A percentile compares a stretch with the other conserved stretches of the same genome.
phyloP scores from a whole-genome alignment of 2,888 invertebrate species.

The Xanthorhoe designata region DNA sequence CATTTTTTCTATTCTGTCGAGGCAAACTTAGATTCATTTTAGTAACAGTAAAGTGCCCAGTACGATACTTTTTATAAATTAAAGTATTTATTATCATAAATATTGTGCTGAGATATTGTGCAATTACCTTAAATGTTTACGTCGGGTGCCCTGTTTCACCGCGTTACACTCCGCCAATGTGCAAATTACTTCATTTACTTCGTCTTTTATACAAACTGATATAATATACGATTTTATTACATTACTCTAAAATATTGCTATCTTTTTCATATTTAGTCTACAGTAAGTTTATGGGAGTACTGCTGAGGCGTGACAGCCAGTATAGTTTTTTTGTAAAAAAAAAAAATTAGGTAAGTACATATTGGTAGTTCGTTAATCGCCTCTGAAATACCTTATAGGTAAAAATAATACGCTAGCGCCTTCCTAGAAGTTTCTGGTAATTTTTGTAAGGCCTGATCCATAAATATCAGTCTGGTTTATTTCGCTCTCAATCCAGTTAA shows the following conservation, averaged over 20 bases:
- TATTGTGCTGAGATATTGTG: constrained; percentile 83
- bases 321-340: constrained; percentile 11
- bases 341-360: constrained; percentile 5
- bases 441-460: constrained; percentile 27
- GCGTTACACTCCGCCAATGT: constrained; percentile 73
- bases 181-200: constrained; percentile 76
- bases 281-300: constrained; percentile 71
- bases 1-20: constrained; percentile 74
- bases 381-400: constrained; percentile 22
- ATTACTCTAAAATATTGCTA: constrained; percentile 85
- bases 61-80: constrained; percentile 67
- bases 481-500: constrained; percentile 21
- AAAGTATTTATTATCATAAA: constrained; percentile 66
- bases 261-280: constrained; percentile 84
- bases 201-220: constrained; percentile 83
- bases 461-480: constrained; percentile 25
- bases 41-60: constrained; percentile 73
- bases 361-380: constrained; percentile 19
- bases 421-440: constrained; percentile 24
- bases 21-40: constrained; percentile 73
- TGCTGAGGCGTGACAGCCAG: constrained; percentile 53
- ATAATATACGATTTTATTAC: constrained; percentile 78
- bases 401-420: constrained; percentile 14
- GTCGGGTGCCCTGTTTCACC: constrained; percentile 75
- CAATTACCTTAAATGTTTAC: constrained; percentile 73